Percentiles rank a stretch among this genome's conserved stretches.
phyloP scores from a whole-genome alignment of 1,140 invertebrate species.

The Drosophila ironensis region DNA sequence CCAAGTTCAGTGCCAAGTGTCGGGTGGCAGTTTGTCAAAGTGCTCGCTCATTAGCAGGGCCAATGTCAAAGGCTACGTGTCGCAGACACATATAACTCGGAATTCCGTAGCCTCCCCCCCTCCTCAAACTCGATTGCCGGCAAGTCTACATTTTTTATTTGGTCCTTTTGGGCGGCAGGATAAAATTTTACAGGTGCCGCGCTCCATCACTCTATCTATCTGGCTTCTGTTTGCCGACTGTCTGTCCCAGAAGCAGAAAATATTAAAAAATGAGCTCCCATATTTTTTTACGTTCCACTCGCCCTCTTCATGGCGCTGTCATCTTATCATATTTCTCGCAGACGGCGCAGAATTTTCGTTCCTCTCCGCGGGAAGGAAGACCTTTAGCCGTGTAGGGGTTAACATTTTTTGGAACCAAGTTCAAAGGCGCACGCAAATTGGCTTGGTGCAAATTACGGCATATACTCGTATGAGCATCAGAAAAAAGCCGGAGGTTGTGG shows the following conservation, averaged over 20 bases:
- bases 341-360: constrained; percentile 26
- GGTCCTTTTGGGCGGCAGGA: constrained; percentile 28
- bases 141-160: constrained; percentile 52
- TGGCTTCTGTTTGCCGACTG: constrained; percentile 69
- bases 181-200: constrained; percentile 59
- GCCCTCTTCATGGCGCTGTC: constrained; percentile 63
- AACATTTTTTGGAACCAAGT: constrained; percentile 60
- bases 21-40: constrained; percentile 50
- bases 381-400: constrained; percentile 49
- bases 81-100: constrained; percentile 24
- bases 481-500: neutral
- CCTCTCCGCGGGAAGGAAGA: constrained; percentile 7
- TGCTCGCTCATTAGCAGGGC: constrained; percentile 71
- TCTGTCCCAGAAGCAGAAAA: constrained; percentile 49
- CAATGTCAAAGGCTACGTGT: constrained; percentile 77
- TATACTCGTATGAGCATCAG: constrained; percentile 15
- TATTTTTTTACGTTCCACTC: constrained; percentile 52
- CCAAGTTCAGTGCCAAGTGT: constrained; percentile 60
- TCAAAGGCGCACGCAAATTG: constrained; percentile 74
- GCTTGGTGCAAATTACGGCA: constrained; percentile 70
- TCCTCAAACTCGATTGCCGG: constrained; percentile 1
- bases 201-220: constrained; percentile 21
- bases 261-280: constrained; percentile 73
- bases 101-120: neutral
- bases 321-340: constrained; percentile 78